A percentile compares a stretch with the other conserved stretches of the same genome.
phyloP scores from a whole-genome alignment of 2,113 vertebrate genomes.

The Hippocampus zosterae region DNA sequence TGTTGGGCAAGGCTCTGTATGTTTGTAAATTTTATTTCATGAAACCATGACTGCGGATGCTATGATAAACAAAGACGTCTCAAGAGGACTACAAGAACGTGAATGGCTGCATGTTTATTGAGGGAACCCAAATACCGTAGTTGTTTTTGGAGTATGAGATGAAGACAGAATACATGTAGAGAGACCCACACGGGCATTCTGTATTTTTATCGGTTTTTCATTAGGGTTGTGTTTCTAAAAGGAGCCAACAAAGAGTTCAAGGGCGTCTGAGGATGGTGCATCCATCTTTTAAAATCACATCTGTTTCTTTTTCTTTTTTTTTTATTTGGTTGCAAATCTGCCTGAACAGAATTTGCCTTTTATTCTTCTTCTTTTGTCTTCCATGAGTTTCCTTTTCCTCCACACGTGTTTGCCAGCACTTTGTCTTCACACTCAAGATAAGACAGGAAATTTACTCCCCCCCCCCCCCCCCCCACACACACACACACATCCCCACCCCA shows the following conservation, averaged over 20 bases:
- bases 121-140: too few relatives aligned
- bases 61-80: too few relatives aligned
- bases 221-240: neutral
- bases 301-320: neutral
- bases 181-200: neutral
- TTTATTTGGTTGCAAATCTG: neutral
- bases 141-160: too few relatives aligned
- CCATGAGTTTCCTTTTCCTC: slow-evolving; percentile 29
- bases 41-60: too few relatives aligned
- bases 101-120: too few relatives aligned
- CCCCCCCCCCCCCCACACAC: neutral
- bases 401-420: slow-evolving; percentile 23
- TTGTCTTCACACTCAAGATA: slow-evolving; percentile 8
- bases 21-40: too few relatives aligned
- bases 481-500: too few relatives aligned
- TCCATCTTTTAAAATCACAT: neutral
- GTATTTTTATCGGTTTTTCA: neutral
- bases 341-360: neutral
- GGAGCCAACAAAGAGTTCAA: neutral
- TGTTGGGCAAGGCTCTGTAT: too few relatives aligned
- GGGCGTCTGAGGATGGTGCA: neutral
- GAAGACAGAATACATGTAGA: too few relatives aligned
- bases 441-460: neutral
- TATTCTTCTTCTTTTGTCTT: neutral
- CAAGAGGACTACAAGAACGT: too few relatives aligned